Percentiles rank a stretch among this genome's conserved stretches.
Conservation (phyloP, 2,113 vertebrate species). For the Melanerpes aurifrons region DNA sequence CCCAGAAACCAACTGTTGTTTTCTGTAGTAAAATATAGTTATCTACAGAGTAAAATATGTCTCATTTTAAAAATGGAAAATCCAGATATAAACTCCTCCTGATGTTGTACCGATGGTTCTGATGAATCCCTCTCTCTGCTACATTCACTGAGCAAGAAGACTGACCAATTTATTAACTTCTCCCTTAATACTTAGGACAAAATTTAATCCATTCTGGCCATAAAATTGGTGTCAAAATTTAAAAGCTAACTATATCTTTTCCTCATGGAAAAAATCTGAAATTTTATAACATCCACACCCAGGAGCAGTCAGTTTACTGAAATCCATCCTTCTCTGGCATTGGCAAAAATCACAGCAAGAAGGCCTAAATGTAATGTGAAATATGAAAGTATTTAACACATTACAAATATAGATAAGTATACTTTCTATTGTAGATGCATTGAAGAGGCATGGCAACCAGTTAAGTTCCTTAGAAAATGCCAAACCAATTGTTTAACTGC, state of each 20-base stretch:
- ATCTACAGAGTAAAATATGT: not conserved
- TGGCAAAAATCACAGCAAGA: slow-evolving; percentile 6
- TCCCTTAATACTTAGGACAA: not conserved
- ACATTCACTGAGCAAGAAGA: not conserved
- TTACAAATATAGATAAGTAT: slow-evolving; percentile 29
- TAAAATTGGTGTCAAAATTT: not conserved
- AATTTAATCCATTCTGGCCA: not conserved
- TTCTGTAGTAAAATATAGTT: slow-evolving; percentile 8
- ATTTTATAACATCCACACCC: slow-evolving; percentile 4
- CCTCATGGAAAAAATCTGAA: not conserved
- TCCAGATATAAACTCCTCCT: not conserved
- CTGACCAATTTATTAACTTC: not conserved
- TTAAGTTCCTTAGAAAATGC: slow-evolving; percentile 34
- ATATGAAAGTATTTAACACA: slow-evolving; percentile 15
- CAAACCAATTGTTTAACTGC: slow-evolving; percentile 32
- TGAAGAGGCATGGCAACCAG: slow-evolving; percentile 25
- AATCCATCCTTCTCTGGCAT: slow-evolving; percentile 18
- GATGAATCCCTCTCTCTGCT: not conserved
- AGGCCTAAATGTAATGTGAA: not conserved
- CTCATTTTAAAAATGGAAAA: not conserved
- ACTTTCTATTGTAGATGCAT: slow-evolving; percentile 12
- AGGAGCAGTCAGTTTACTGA: slow-evolving; percentile 21
- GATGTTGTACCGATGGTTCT: not conserved
- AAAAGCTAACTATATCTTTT: not conserved
- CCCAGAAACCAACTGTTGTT: slow-evolving; percentile 27